A percentile compares a stretch with the other conserved stretches of the same genome.
These are phyloP conservation scores for Anas georgica DNA, from an alignment of 2,797 vertebrate species.

Conservation along the genomic window DNA sequence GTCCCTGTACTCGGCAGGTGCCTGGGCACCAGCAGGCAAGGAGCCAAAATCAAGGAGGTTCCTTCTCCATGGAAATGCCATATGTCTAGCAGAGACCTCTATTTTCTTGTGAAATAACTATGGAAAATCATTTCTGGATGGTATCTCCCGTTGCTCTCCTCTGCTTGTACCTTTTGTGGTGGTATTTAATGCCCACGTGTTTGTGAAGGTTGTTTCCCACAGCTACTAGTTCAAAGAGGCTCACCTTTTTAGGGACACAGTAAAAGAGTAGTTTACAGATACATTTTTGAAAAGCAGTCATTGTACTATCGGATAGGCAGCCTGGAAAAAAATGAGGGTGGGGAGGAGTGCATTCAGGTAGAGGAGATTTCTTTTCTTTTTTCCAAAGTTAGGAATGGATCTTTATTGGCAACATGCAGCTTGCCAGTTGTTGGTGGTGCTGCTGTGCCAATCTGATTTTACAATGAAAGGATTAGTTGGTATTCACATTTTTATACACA, in stretches of 20 bases:
- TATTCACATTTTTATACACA: fast-evolving
- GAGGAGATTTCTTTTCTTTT: background rate
- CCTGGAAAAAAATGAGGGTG: background rate
- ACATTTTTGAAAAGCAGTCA: background rate
- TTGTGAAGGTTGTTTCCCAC: background rate
- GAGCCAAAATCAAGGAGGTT: no score
- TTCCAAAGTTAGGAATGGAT: background rate
- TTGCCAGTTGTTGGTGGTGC: background rate
- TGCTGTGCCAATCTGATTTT: background rate
- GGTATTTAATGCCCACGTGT: fast-evolving
- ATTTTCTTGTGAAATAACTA: background rate
- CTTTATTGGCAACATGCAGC: background rate
- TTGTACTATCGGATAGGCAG: background rate
- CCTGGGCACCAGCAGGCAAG: no score
- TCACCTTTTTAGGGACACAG: background rate
- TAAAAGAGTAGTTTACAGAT: background rate
- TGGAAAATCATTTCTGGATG: background rate
- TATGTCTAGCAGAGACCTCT: background rate
- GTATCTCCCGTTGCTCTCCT: fast-evolving
- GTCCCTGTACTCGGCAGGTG: no score
- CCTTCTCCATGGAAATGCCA: fast-evolving
- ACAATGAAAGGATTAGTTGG: background rate
- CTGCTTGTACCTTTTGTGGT: background rate
- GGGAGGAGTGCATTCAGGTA: background rate
- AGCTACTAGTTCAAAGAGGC: fast-evolving